Base-by-base conservation (phyloP, 64 coral and sea anemone species). In the Orbicella faveolata region DNA sequence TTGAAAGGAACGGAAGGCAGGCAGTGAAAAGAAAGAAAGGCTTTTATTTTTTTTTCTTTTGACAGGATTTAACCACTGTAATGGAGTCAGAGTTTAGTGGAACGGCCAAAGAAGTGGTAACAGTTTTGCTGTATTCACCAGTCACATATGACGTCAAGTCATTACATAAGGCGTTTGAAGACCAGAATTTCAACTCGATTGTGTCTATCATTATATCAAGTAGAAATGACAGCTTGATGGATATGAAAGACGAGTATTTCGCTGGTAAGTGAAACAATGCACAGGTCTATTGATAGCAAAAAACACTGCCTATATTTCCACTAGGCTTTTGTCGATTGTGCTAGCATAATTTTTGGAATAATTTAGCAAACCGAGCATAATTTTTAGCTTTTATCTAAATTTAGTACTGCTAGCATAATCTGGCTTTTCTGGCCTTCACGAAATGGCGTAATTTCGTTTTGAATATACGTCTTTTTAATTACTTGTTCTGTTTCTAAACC, bases 131-230 rank as follows among this genome's bases (percentile, higher is more conserved):
- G 15, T 67, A 81, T 19, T 34, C 53, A 83, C 89, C 89, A 41
- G 89, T 64, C 36, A 75, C 65, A 9, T 92, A 87, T 61, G 83
- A 87, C 25, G 63, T 77, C 13, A 86, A 61, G 48, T 92, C 90
- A 69, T 86, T 92, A 55, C 51, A 80, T 36, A 48, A 92, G 10
- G 90, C 90, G 9, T 87, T 92, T 62, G 35, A 92, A 74, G 75
- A 73, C 44, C 25, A 87, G 6, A 83, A 92, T 79, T 79, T 74
- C 77, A 75, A 87, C 33, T 79, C 90, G 4, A 17, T 92, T n/a
- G 77, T 73, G 51, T 77, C 84, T 6, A 87, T 92, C 15, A 92
- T 92, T 34, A 70, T 66, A 36, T 92, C 90, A n/a, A 92, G 83
- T 69, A 92, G 66, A 87, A 61, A 35, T 34, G 73, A 76, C 15